phyloP scores from a whole-genome alignment of 2,888 invertebrate species.

The Drosophila fulvimacula region DNA sequence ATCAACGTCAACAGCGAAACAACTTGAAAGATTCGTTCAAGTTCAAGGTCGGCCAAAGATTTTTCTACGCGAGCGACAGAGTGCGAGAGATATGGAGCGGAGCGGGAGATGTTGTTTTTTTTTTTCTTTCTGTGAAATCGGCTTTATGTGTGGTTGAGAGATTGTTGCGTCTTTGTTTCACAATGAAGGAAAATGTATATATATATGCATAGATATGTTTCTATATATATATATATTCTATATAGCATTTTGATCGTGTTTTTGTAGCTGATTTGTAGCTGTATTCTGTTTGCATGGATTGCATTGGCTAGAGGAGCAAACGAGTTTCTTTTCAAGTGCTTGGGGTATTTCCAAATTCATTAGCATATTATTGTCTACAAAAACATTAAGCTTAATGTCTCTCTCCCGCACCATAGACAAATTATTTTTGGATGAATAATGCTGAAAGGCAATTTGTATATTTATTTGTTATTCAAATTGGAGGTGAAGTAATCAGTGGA shows the following conservation, averaged over 20 bases:
- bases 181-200: slow-evolving; percentile 16
- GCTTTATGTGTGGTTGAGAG: slow-evolving; percentile 21
- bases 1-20: slow-evolving; percentile 35
- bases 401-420: slow-evolving; percentile 12
- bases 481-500: background rate
- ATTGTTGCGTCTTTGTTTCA: slow-evolving; percentile 34
- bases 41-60: slow-evolving; percentile 73
- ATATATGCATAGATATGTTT: background rate
- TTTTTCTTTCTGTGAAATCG: slow-evolving; percentile 27
- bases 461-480: slow-evolving; percentile 13
- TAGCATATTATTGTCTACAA: slow-evolving; percentile 35
- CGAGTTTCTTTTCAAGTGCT: slow-evolving; percentile 32
- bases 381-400: slow-evolving; percentile 9
- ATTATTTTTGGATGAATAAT: slow-evolving; percentile 22
- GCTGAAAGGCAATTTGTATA: background rate
- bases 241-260: slow-evolving; percentile 2
- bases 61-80: slow-evolving; percentile 41
- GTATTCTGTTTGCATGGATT: slow-evolving; percentile 19
- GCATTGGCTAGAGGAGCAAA: slow-evolving; percentile 29
- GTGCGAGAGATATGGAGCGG: background rate
- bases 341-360: slow-evolving; percentile 49
- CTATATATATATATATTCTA: background rate
- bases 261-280: slow-evolving; percentile 19
- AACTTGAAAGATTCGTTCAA: slow-evolving; percentile 61
- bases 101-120: slow-evolving; percentile 4